phyloP scores from a whole-genome alignment of 1,140 invertebrate genomes.

The Leptopilina boulardi region DNA sequence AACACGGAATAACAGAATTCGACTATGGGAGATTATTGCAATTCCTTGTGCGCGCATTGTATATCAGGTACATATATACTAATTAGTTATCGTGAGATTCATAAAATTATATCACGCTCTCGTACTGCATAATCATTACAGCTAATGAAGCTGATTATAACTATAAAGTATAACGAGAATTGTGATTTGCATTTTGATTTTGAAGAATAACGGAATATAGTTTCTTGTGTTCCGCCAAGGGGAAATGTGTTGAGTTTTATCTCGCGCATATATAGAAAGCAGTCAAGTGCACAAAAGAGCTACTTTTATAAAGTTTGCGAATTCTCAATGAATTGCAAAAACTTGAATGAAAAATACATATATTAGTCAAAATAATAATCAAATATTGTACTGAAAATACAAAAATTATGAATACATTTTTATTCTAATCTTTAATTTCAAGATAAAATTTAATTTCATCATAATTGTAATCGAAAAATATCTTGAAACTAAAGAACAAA shows the following conservation, averaged over 20 bases:
- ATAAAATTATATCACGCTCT: constrained; percentile 13
- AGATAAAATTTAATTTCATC: too few species aligned
- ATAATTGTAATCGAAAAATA: too few species aligned
- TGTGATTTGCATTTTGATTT: constrained; percentile 28
- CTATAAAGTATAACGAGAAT: background rate
- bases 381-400: too few species aligned
- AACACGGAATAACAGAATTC: background rate
- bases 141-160: constrained; percentile 31
- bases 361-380: too few species aligned
- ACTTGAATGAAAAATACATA: background rate
- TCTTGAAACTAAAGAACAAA: too few species aligned
- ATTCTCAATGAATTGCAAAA: constrained; percentile 10
- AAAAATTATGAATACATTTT: too few species aligned
- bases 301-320: background rate
- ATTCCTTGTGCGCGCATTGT: background rate
- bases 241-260: background rate
- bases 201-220: constrained; percentile 14
- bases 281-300: background rate
- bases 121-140: constrained; percentile 24
- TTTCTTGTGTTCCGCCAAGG: background rate
- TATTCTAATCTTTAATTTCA: too few species aligned
- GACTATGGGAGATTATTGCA: background rate
- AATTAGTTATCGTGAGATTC: constrained; percentile 6
- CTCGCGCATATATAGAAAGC: background rate
- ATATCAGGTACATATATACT: constrained; percentile 3